Evolutionary conservation across 2,113 vertebrate genomes (phyloP).

Genomic region (Lynx canadensis): DNA sequence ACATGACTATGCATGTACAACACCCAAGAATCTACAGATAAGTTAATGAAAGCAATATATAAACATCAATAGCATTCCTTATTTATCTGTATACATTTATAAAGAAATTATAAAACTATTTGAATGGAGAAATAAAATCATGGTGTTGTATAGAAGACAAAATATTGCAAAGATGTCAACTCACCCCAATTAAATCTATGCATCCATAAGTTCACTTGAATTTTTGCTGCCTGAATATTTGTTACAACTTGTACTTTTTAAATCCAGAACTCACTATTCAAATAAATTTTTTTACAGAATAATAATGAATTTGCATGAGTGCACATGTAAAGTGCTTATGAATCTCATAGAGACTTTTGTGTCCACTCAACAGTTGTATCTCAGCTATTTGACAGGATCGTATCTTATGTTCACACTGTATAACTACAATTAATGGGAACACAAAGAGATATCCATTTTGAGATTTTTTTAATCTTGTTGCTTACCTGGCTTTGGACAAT

Average conservation of each 20-base stretch:
- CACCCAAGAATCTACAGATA: neutral
- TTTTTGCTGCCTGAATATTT: neutral
- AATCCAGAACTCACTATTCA: conserved; percentile 25
- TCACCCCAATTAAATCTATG: neutral
- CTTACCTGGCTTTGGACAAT: neutral
- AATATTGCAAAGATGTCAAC: neutral
- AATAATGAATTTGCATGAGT: neutral
- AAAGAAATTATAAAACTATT: neutral
- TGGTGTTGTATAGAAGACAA: neutral
- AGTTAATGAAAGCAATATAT: neutral
- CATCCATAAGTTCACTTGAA: neutral
- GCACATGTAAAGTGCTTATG: neutral
- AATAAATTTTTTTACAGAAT: neutral
- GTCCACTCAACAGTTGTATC: neutral
- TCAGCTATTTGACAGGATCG: neutral
- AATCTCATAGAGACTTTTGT: neutral
- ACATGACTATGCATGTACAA: neutral
- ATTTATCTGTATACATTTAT: neutral
- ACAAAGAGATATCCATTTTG: neutral
- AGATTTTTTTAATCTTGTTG: neutral
- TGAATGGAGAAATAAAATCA: conserved; percentile 21
- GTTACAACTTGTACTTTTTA: neutral
- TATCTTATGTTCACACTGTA: neutral
- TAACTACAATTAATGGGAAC: neutral
- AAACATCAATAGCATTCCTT: neutral